Evolutionary conservation across 2,113 vertebrate species (phyloP).

Genomic region (Anas platyrhynchos): DNA sequence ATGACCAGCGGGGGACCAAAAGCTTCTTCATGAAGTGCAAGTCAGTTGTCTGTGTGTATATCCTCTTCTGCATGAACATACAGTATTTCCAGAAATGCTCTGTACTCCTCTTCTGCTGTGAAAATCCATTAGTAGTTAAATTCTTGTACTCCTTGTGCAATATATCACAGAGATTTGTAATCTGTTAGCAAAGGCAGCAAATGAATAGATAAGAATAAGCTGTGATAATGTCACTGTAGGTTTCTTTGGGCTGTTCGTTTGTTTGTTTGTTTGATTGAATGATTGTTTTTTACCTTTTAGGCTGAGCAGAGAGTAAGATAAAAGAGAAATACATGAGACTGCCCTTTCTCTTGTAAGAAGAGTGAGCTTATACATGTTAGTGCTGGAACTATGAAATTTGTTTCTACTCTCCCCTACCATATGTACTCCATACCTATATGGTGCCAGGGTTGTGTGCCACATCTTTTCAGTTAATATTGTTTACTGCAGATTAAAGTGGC

Average conservation of each 20-base stretch:
- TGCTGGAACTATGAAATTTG: not conserved
- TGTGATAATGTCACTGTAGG: not conserved
- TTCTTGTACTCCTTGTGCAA: not conserved
- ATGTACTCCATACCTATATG: not conserved
- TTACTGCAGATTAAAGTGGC: not conserved
- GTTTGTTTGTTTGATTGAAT: not conserved
- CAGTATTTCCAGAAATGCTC: not conserved
- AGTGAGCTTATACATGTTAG: not conserved
- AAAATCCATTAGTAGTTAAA: not conserved
- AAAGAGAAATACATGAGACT: not conserved
- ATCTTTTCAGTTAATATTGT: not conserved
- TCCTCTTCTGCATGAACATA: not conserved
- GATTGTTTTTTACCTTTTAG: not conserved
- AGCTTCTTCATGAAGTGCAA: not conserved
- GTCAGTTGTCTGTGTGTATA: not conserved
- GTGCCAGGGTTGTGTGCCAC: not conserved
- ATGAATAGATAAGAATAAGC: not conserved
- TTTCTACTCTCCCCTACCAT: not conserved
- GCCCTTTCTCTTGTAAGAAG: not conserved
- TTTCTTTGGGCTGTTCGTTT: not conserved
- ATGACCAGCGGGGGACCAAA: not conserved
- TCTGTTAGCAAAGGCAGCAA: not conserved
- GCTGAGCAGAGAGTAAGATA: not conserved
- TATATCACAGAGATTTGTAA: not conserved
- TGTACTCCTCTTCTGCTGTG: not conserved